Percentiles rank a stretch among this genome's conserved stretches.
These are phyloP conservation scores for Campylomormyrus tamandua DNA, from an alignment of 2,113 vertebrate genomes.

Conservation along the genomic window DNA sequence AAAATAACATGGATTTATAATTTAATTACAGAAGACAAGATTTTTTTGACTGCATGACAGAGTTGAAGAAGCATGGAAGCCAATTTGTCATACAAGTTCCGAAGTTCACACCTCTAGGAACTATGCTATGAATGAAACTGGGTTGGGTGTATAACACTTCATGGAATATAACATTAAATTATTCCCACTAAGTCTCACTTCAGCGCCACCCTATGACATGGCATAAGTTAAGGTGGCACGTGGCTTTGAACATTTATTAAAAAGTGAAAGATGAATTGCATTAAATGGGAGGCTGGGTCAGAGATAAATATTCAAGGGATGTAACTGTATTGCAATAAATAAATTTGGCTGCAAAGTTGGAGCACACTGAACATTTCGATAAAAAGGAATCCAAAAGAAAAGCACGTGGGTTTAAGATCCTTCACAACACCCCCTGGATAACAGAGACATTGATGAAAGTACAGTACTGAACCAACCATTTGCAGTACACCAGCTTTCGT, in stretches of 20 bases:
- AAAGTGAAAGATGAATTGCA: background rate
- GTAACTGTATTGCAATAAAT: background rate
- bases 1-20: constrained; percentile 47
- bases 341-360: background rate
- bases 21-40: constrained; percentile 46
- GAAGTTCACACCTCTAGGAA: constrained; percentile 13
- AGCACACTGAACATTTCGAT: background rate
- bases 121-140: constrained; percentile 14
- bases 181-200: background rate
- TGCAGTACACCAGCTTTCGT: background rate
- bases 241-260: background rate
- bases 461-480: background rate
- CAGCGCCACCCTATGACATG: background rate
- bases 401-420: background rate
- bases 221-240: too few species aligned
- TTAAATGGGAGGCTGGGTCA: background rate
- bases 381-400: background rate
- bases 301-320: background rate
- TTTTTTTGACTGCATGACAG: constrained; percentile 52
- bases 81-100: constrained; percentile 23
- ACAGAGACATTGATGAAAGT: background rate
- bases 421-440: background rate
- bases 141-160: background rate
- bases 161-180: background rate
- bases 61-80: constrained; percentile 48